Conservation (phyloP, 92 coral and sea anemone genomes). For the Parazoanthus atlanticus region DNA sequence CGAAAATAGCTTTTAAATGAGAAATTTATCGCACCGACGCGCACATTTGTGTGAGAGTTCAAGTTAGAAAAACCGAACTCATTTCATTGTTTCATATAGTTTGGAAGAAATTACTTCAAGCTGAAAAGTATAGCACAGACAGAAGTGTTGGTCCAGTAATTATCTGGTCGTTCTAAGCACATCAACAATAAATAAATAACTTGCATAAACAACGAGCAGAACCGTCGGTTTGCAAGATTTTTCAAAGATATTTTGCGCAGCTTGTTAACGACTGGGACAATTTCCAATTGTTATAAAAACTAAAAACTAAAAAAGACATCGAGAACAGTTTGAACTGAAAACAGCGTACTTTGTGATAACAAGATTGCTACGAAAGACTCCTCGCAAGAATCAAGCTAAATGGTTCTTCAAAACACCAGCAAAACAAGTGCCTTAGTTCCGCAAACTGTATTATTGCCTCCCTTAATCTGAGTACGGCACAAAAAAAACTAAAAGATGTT, state of each 20-base stretch:
- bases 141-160: not conserved
- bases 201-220: not conserved
- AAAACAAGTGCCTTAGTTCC: not conserved
- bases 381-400: slow-evolving; percentile 1
- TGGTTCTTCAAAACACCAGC: not conserved
- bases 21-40: slow-evolving; percentile 38
- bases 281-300: not conserved
- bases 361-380: not conserved
- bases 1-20: slow-evolving; percentile 47
- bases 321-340: not conserved
- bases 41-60: not conserved
- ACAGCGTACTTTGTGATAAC: slow-evolving; percentile 11
- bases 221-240: not conserved
- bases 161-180: not conserved
- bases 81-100: not conserved
- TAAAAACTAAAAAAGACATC: not conserved
- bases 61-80: slow-evolving; percentile 14
- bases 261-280: slow-evolving; percentile 8
- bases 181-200: not conserved
- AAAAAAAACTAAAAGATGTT: not conserved
- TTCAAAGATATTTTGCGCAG: slow-evolving; percentile 18
- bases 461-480: not conserved
- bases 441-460: not conserved
- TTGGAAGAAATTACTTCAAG: slow-evolving; percentile 14
- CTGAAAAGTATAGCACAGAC: not conserved